Base-by-base conservation (phyloP, 2,113 vertebrate genomes). In the Tupaia tana region DNA sequence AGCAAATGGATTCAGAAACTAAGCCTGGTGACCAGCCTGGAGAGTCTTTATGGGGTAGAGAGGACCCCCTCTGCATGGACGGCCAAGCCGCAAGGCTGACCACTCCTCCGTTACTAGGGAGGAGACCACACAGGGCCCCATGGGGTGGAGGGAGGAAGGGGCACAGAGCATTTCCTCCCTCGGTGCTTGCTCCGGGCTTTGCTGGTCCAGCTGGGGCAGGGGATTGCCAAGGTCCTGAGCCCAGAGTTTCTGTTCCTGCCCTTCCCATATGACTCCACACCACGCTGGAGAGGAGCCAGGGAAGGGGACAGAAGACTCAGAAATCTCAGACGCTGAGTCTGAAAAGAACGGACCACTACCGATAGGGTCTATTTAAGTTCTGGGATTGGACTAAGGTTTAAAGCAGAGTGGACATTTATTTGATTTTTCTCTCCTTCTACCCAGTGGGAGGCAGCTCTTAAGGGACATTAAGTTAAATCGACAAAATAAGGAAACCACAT, bases 351-450 rank as follows among this genome's bases (percentile, higher is more conserved):
- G 86, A 93, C 63, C 22, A 13, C 61, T 87, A 78, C 63, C 83
- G 67, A 63, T 71, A 97, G 82, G 91, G 86, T 86, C 80, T 34
- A 25, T 77, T 92, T 91, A 91, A 56, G 43, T 87, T 86, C 70
- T 81, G 91, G 89, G 87, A 91, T 82, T 71, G 54, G 77, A 96
- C 83, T 69, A 58, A 64, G 73, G 91, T 81, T 97, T 94, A 96
- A 97, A 97, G 86, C 70, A 78, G 83, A 96, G 58, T 85, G 89
- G 96, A 97, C 95, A 74, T 91, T 96, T 92, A 97, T 97, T 96
- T 95, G 89, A 97, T 97, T 97, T 93, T 75, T 75, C 58, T 77
- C n/a, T 96, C 86, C 91, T 86, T 69, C 94, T 93, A 86, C 84
- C 73, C 81, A 97, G 92, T 95, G 83, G 86, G 89, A 14, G 2